Evolutionary conservation across 1,140 invertebrate species (phyloP).

Genomic region (Parapsyche elsis): DNA sequence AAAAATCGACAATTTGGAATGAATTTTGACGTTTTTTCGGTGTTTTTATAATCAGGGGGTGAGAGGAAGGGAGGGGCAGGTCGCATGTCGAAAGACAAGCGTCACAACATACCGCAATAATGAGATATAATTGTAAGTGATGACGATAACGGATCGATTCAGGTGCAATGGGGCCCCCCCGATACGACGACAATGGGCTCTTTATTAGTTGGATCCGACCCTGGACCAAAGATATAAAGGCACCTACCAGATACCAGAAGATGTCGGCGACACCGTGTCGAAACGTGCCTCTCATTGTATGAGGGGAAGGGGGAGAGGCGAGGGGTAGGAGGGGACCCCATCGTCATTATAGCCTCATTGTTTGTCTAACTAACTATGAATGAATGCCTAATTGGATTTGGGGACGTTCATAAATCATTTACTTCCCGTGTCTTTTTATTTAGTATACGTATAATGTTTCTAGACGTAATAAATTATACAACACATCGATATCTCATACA

Average conservation of each 20-base stretch:
- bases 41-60: no score
- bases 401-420: conserved; percentile 39
- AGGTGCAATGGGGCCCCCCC: neutral
- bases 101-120: neutral
- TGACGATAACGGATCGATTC: conserved; percentile 12
- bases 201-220: neutral
- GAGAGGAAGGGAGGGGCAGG: no score
- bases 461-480: no score
- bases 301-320: neutral
- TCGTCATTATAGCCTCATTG: conserved; percentile 36
- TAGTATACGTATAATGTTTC: neutral
- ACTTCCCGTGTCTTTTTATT: neutral
- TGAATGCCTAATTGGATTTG: conserved; percentile 42
- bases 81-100: neutral
- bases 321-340: conserved; percentile 1
- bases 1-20: no score
- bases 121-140: conserved; percentile 9
- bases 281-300: neutral
- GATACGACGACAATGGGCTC: conserved; percentile 10
- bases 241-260: neutral
- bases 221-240: neutral
- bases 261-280: conserved; percentile 33
- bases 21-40: no score
- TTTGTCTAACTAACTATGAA: conserved; percentile 42
- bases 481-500: no score